Percentiles rank a stretch among this genome's conserved stretches.
These are phyloP conservation scores for Myotis davidii DNA, from an alignment of 2,113 vertebrate species.

Conservation along the genomic window DNA sequence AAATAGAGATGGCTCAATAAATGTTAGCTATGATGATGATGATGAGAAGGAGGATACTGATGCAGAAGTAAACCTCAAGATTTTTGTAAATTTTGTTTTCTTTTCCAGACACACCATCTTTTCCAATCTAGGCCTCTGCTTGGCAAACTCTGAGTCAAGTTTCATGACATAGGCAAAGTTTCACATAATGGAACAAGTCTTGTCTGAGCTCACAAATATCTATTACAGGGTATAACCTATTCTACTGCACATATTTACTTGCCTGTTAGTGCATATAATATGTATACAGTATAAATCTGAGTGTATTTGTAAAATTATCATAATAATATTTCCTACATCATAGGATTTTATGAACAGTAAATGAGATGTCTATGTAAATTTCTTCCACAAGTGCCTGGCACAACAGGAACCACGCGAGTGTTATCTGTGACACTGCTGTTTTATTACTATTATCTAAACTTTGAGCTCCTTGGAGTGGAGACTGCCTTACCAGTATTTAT, in stretches of 20 bases:
- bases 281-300: background rate
- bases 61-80: background rate
- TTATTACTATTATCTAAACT: background rate
- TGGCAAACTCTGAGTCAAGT: background rate
- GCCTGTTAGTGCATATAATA: background rate
- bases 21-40: background rate
- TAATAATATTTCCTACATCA: background rate
- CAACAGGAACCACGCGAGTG: background rate
- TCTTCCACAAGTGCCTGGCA: background rate
- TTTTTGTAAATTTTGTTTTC: background rate
- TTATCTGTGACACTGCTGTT: background rate
- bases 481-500: background rate
- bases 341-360: background rate
- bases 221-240: background rate
- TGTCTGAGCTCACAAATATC: background rate
- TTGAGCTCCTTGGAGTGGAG: background rate
- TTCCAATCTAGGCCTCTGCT: background rate
- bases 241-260: background rate
- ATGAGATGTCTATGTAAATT: background rate
- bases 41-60: background rate
- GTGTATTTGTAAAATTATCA: background rate
- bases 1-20: background rate
- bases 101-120: background rate
- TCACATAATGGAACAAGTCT: background rate
- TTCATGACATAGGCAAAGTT: background rate